phyloP scores from a whole-genome alignment of 2,888 invertebrate species.

The Cheilosia vernalis region DNA sequence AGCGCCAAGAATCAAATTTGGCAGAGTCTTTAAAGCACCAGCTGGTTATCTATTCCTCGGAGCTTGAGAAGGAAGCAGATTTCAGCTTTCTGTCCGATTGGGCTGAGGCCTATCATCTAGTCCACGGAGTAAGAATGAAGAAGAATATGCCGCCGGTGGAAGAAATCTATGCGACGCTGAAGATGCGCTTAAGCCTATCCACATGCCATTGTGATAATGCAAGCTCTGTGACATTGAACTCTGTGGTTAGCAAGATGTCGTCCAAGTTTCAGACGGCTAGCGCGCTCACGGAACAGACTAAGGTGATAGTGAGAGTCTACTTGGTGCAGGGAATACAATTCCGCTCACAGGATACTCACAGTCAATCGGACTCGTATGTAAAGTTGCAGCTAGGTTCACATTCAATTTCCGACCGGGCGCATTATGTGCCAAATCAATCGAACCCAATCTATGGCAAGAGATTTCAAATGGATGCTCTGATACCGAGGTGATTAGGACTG shows the following conservation, averaged over 20 bases:
- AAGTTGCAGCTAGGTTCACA: conserved; percentile 88
- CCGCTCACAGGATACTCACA: conserved; percentile 88
- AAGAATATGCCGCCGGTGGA: conserved; percentile 81
- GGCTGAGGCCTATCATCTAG: conserved; percentile 86
- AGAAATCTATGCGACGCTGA: conserved; percentile 83
- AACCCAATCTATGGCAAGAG: conserved; percentile 94
- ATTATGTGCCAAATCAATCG: conserved; percentile 88
- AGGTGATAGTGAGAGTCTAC: conserved; percentile 88
- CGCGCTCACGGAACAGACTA: conserved; percentile 73
- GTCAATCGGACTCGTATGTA: conserved; percentile 92
- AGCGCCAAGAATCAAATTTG: conserved; percentile 16
- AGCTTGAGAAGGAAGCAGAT: conserved; percentile 88
- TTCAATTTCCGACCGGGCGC: conserved; percentile 87
- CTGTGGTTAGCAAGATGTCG: conserved; percentile 44
- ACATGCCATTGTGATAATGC: conserved; percentile 77
- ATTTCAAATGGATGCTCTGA: conserved; percentile 81
- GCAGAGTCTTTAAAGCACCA: conserved; percentile 76
- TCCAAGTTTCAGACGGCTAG: conserved; percentile 77
- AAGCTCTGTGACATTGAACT: conserved; percentile 76
- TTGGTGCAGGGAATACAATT: conserved; percentile 89
- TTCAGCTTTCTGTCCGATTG: conserved; percentile 88
- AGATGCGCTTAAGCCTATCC: conserved; percentile 79
- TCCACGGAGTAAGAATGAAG: conserved; percentile 83
- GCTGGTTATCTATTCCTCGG: conserved; percentile 86
- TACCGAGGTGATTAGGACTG: conserved; percentile 78